These are phyloP conservation scores for Muscicapa adusta DNA, from an alignment of 2,113 vertebrate species.

Conservation along the genomic window DNA sequence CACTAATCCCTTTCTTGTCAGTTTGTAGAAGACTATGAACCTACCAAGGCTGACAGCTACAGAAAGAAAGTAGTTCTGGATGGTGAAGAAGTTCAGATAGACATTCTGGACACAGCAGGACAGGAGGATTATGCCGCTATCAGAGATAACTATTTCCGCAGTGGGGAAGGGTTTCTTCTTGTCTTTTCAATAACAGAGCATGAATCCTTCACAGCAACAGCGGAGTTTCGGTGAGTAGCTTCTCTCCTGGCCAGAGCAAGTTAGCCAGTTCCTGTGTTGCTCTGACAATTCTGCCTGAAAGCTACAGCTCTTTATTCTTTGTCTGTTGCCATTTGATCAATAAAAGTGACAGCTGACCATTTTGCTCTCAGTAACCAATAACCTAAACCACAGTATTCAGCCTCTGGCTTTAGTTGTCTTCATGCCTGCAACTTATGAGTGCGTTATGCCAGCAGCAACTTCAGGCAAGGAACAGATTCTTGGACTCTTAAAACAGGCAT, in stretches of 20 bases:
- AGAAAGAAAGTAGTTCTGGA: slow-evolving; percentile 98
- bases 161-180: slow-evolving; percentile 94
- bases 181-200: slow-evolving; percentile 97
- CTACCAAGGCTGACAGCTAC: slow-evolving; percentile 98
- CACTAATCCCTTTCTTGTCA: slow-evolving; percentile 44
- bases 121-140: slow-evolving; percentile 99
- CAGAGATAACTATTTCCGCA: slow-evolving; percentile 97
- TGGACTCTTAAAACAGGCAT: neutral
- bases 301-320: neutral
- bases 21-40: slow-evolving; percentile 99
- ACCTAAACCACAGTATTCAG: neutral
- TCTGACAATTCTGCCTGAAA: neutral
- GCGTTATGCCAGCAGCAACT: neutral
- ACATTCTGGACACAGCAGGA: slow-evolving; percentile 86
- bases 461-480: slow-evolving; percentile 39
- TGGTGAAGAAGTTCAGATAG: slow-evolving; percentile 96
- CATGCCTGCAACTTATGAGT: neutral
- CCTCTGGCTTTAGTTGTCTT: neutral
- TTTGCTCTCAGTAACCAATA: neutral
- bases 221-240: slow-evolving; percentile 85
- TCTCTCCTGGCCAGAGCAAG: neutral
- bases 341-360: neutral
- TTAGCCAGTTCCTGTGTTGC: neutral
- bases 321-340: neutral
- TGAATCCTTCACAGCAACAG: slow-evolving; percentile 89